A percentile compares a stretch with the other conserved stretches of the same genome.
These are phyloP conservation scores for Edolisoma coerulescens DNA, from an alignment of 2,113 vertebrate species.

Conservation along the genomic window DNA sequence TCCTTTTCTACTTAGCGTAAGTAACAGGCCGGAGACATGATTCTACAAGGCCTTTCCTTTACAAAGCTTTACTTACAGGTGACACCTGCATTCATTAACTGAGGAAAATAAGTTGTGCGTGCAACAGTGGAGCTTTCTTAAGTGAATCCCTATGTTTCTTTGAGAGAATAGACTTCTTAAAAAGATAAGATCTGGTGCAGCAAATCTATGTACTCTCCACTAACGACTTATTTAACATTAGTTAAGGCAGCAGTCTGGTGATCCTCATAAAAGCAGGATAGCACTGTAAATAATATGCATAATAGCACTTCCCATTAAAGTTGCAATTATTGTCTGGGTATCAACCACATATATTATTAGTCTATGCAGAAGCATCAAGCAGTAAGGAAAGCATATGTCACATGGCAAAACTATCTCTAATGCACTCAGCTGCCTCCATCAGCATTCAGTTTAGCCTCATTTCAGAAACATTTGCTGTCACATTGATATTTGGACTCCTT, in stretches of 20 bases:
- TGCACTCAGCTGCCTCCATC: not conserved
- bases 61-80: no score
- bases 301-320: not conserved
- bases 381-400: not conserved
- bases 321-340: not conserved
- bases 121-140: conserved; percentile 40
- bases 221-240: not conserved
- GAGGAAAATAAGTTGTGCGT: not conserved
- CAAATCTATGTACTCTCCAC: not conserved
- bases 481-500: not conserved
- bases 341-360: not conserved
- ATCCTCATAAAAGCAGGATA: not conserved
- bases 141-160: conserved; percentile 29
- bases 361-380: not conserved
- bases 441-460: not conserved
- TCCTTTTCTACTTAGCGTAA: no score
- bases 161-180: not conserved
- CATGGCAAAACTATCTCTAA: not conserved
- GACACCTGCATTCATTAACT: conserved; percentile 51
- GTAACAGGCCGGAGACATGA: no score
- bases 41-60: no score
- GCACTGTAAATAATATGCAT: not conserved
- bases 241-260: not conserved
- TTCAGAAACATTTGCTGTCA: not conserved
- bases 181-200: not conserved